Percentiles rank a stretch among this genome's conserved stretches.
These are phyloP conservation scores for Hystrix cristata DNA, from an alignment of 2,113 vertebrate species.

Conservation along the genomic window DNA sequence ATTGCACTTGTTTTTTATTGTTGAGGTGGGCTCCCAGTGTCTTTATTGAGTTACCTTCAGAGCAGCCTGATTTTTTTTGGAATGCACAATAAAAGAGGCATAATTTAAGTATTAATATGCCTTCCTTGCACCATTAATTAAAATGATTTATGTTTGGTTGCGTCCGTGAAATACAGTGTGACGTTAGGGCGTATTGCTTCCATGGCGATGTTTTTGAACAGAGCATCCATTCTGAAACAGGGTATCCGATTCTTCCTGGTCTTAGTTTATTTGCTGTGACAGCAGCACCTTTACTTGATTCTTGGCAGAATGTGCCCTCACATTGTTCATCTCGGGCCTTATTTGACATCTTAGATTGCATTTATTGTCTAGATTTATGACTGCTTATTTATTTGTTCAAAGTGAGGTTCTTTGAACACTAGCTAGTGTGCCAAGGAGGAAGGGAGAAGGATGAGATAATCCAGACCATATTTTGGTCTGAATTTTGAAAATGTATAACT, in stretches of 20 bases:
- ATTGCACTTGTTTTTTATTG: constrained; percentile 67
- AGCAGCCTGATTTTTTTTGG: constrained; percentile 64
- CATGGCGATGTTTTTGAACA: constrained; percentile 48
- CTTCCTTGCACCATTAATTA: constrained; percentile 68
- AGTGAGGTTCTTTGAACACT: background rate
- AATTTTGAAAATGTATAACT: constrained; percentile 49
- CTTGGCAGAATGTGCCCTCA: background rate
- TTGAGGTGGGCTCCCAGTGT: constrained; percentile 57
- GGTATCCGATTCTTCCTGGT: background rate
- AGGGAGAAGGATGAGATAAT: background rate
- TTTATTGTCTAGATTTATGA: background rate
- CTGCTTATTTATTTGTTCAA: background rate
- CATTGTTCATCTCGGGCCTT: background rate
- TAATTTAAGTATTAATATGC: constrained; percentile 75
- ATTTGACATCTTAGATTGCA: background rate
- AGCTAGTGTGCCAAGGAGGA: background rate
- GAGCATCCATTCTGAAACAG: background rate
- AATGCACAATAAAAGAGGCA: constrained; percentile 72
- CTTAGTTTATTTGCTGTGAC: constrained; percentile 52
- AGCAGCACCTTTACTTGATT: constrained; percentile 9
- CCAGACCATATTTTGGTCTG: background rate
- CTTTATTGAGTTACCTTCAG: constrained; percentile 60
- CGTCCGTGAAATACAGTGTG: constrained; percentile 69
- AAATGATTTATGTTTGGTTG: constrained; percentile 77
- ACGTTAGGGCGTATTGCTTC: constrained; percentile 57